A percentile compares a stretch with the other conserved stretches of the same genome.
phyloP scores from a whole-genome alignment of 2,888 invertebrate species.

The Hymenopus coronatus region DNA sequence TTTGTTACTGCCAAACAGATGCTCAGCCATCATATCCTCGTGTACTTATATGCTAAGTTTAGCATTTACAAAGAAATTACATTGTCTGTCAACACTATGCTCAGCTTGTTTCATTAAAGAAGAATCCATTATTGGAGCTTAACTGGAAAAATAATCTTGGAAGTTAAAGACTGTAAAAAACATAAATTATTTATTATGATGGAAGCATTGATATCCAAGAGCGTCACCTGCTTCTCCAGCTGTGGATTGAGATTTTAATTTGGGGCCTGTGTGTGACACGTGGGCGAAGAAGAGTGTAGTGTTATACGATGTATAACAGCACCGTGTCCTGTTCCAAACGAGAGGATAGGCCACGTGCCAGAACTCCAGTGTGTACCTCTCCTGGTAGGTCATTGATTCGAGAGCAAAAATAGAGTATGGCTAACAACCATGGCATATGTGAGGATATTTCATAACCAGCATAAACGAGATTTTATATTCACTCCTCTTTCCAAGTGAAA shows the following conservation, averaged over 20 bases:
- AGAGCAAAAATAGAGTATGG: not conserved
- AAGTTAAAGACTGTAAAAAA: too few species aligned
- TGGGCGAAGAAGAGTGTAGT: not conserved
- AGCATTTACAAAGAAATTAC: too few species aligned
- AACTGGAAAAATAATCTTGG: too few species aligned
- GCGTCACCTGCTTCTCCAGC: not conserved
- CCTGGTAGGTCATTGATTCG: not conserved
- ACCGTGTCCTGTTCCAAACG: not conserved
- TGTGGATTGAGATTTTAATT: not conserved
- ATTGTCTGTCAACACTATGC: too few species aligned
- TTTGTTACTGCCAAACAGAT: too few species aligned
- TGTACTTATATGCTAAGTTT: too few species aligned
- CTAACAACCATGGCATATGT: not conserved
- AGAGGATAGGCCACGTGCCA: not conserved
- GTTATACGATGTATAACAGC: not conserved
- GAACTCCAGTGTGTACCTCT: not conserved
- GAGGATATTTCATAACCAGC: not conserved
- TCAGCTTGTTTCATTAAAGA: too few species aligned
- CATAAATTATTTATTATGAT: too few species aligned
- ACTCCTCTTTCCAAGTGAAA: too few species aligned
- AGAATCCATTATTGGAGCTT: too few species aligned
- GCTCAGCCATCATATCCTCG: too few species aligned
- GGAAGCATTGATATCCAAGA: too few species aligned
- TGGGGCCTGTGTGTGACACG: not conserved
- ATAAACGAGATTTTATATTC: not conserved